phyloP scores from a whole-genome alignment of 1,140 invertebrate genomes.

The Tribolium madens region DNA sequence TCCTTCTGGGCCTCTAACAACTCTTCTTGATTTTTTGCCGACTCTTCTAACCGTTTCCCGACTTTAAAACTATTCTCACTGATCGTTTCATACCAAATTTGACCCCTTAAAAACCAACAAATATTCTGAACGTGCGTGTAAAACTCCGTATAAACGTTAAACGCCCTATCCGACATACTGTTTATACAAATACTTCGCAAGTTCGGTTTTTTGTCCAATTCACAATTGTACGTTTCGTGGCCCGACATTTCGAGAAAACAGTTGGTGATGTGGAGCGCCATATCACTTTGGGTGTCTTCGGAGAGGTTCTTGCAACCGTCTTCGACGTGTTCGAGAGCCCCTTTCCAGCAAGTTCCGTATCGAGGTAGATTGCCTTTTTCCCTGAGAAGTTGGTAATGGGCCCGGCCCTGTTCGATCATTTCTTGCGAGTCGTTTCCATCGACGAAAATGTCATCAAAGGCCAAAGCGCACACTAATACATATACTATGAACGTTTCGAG shows the following conservation, averaged over 20 bases:
- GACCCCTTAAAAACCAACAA: constrained; percentile 75
- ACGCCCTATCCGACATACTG: constrained; percentile 71
- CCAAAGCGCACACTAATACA: constrained; percentile 41
- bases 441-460: constrained; percentile 50
- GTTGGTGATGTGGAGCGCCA: constrained; percentile 75
- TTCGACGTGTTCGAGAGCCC: constrained; percentile 69
- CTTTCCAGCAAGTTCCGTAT: constrained; percentile 75
- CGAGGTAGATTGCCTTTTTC: constrained; percentile 65
- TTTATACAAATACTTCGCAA: constrained; percentile 69
- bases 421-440: constrained; percentile 49
- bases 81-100: constrained; percentile 76
- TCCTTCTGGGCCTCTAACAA: constrained; percentile 70
- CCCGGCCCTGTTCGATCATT: constrained; percentile 60
- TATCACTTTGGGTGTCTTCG: constrained; percentile 72
- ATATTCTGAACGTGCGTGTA: constrained; percentile 79
- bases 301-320: constrained; percentile 71
- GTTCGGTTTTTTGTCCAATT: constrained; percentile 63
- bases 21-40: constrained; percentile 60
- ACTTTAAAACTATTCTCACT: constrained; percentile 65
- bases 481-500: constrained; percentile 40
- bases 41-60: constrained; percentile 60
- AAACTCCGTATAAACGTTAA: constrained; percentile 75
- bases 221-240: constrained; percentile 69
- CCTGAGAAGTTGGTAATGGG: constrained; percentile 62
- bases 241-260: constrained; percentile 77